Conservation (phyloP, 1,140 invertebrate species). For the Neotoxoptera formosana region DNA sequence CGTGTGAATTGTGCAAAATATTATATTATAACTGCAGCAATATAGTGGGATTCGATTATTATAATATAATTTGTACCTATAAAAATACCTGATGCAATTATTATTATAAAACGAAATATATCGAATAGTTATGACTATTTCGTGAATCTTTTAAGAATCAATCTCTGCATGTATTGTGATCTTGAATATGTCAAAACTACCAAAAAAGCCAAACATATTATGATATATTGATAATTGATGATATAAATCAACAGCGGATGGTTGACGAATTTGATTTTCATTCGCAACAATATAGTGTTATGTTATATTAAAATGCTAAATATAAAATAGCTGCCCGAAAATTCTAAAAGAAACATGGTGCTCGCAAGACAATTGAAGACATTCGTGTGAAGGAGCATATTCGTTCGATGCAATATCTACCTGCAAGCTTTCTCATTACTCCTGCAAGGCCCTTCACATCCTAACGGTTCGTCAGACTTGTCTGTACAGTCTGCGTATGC, state of each 20-base stretch:
- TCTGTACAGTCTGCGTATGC: constrained; percentile 72
- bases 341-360: constrained; percentile 19
- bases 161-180: not conserved
- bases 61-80: not conserved
- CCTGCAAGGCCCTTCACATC: constrained; percentile 68
- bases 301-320: not conserved
- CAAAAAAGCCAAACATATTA: not conserved
- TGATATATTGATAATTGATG: not conserved
- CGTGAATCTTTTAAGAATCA: not conserved
- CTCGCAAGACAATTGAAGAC: not conserved
- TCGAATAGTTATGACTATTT: not conserved
- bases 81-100: not conserved
- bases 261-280: not conserved
- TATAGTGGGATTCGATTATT: not conserved
- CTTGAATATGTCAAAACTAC: not conserved
- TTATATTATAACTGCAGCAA: not conserved
- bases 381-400: constrained; percentile 23
- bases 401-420: constrained; percentile 61
- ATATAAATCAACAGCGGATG: not conserved
- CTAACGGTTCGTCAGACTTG: constrained; percentile 73
- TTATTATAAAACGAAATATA: not conserved
- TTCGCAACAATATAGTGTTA: not conserved
- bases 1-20: constrained; percentile 11
- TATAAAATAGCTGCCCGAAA: not conserved
- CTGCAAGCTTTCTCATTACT: constrained; percentile 68